Evolutionary conservation across 2,888 invertebrate species (phyloP).

Genomic region (Pachliopta kotzebuea): DNA sequence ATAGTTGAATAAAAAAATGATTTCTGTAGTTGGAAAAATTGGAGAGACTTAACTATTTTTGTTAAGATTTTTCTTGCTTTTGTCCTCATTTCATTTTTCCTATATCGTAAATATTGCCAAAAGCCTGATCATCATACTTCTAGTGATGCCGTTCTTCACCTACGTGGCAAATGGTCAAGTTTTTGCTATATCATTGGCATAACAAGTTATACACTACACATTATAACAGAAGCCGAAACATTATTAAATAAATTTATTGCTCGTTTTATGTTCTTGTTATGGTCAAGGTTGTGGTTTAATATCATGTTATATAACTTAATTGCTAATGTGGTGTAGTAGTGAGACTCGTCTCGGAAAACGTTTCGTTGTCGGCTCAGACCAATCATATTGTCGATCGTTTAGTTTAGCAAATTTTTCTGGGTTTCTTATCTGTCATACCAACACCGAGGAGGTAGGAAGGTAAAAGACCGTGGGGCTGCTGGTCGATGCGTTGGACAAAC

Average conservation of each 20-base stretch:
- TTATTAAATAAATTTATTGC: conserved; percentile 5
- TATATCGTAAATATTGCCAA: not conserved
- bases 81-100: not conserved
- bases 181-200: not conserved
- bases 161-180: not conserved
- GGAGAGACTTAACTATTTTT: no score
- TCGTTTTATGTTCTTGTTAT: conserved; percentile 14
- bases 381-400: not conserved
- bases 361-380: not conserved
- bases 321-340: not conserved
- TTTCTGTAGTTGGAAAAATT: no score
- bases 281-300: conserved; percentile 22
- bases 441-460: no score
- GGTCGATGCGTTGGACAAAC: no score
- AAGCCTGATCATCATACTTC: not conserved
- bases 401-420: no score
- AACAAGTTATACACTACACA: not conserved
- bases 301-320: conserved; percentile 12
- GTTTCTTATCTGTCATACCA: no score
- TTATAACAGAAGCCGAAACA: conserved; percentile 4
- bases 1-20: no score
- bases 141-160: not conserved
- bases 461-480: no score
- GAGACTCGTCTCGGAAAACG: not conserved
- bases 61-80: no score